A percentile compares a stretch with the other conserved stretches of the same genome.
phyloP scores from a whole-genome alignment of 2,113 vertebrate species.

The Tachysurus vachellii region DNA sequence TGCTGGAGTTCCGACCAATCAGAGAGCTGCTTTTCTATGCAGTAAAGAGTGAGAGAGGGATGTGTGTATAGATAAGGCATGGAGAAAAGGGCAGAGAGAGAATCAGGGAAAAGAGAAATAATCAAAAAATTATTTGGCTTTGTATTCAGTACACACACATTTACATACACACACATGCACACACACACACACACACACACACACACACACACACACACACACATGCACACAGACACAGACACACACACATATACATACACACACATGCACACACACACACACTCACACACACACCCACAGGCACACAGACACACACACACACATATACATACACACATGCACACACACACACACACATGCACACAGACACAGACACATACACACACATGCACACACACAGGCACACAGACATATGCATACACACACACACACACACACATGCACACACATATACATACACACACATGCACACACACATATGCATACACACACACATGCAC shows the following conservation, averaged over 20 bases:
- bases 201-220: not conserved
- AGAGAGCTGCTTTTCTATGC: slow-evolving; percentile 12
- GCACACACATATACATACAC: too few species aligned
- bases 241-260: not conserved
- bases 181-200: not conserved
- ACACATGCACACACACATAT: too few species aligned
- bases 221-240: not conserved
- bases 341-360: too few species aligned
- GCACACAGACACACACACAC: too few species aligned
- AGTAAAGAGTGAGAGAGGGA: slow-evolving; percentile 8
- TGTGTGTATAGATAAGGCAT: not conserved
- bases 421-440: too few species aligned
- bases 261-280: not conserved
- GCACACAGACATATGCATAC: too few species aligned
- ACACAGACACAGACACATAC: too few species aligned
- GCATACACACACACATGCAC: too few species aligned
- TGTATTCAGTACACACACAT: not conserved
- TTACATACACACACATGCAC: not conserved
- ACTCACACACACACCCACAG: too few species aligned
- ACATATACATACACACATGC: too few species aligned
- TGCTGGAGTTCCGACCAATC: not conserved
- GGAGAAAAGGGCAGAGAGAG: not conserved
- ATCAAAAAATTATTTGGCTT: not conserved
- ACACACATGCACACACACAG: too few species aligned
- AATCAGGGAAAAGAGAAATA: too few species aligned